These are phyloP conservation scores for Pammene aurita DNA, from an alignment of 2,888 invertebrate genomes.

Conservation along the genomic window DNA sequence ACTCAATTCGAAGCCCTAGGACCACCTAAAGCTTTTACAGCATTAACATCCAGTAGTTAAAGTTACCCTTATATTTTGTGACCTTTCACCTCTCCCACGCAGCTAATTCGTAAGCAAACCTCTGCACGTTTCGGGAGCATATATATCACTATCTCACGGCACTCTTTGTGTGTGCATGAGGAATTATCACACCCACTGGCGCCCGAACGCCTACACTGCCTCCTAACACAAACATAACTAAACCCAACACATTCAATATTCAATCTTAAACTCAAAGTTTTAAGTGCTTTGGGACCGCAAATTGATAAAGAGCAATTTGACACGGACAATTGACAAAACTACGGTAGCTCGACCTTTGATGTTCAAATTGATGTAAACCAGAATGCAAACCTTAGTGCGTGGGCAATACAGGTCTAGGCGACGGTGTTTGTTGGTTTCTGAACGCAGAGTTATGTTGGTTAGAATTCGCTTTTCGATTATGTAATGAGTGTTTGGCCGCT, in stretches of 20 bases:
- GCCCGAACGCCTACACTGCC: constrained; percentile 69
- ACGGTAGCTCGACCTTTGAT: constrained; percentile 62
- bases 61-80: constrained; percentile 49
- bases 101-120: constrained; percentile 72
- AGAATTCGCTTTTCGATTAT: constrained; percentile 63
- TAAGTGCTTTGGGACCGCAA: constrained; percentile 56
- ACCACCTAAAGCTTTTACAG: constrained; percentile 41
- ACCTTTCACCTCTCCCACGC: constrained; percentile 81
- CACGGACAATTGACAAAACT: constrained; percentile 70
- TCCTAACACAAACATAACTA: constrained; percentile 58
- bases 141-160: constrained; percentile 77
- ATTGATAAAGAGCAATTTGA: constrained; percentile 58
- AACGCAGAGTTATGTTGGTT: constrained; percentile 52
- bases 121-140: constrained; percentile 71
- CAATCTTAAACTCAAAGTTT: constrained; percentile 56
- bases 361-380: constrained; percentile 67
- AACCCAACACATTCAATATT: constrained; percentile 58
- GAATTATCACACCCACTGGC: constrained; percentile 81
- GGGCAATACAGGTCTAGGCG: constrained; percentile 56
- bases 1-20: constrained; percentile 21
- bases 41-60: constrained; percentile 50
- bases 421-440: constrained; percentile 47
- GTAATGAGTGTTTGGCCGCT: constrained; percentile 57
- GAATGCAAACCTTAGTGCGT: constrained; percentile 61
- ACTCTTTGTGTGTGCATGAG: constrained; percentile 74